phyloP scores from a whole-genome alignment of 2,797 vertebrate species.

The Buphagus erythrorhynchus region DNA sequence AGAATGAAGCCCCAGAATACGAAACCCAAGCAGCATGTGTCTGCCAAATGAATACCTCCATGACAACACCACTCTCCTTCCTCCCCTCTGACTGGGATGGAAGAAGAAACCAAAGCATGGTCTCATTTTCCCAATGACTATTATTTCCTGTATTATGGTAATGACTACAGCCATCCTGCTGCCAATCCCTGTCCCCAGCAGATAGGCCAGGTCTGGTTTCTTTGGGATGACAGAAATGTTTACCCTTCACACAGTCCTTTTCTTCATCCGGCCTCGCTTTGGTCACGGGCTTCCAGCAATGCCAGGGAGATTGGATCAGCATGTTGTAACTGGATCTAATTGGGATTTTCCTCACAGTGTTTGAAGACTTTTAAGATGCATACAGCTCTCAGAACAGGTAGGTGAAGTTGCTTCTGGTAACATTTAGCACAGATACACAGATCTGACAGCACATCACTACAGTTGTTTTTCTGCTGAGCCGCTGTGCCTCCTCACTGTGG shows the following conservation, averaged over 20 bases:
- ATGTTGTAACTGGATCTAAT: not conserved
- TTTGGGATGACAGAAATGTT: not conserved
- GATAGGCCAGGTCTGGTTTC: not conserved
- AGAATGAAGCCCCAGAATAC: not conserved
- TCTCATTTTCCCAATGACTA: not conserved
- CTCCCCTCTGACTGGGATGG: not conserved
- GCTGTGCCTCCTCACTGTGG: not conserved
- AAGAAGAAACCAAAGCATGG: not conserved
- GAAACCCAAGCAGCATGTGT: rapidly evolving
- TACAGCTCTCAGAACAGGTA: not conserved
- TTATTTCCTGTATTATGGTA: not conserved
- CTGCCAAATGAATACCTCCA: not conserved
- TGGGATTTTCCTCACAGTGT: not conserved
- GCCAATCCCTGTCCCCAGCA: not conserved
- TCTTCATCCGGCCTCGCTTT: not conserved
- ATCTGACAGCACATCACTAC: not conserved
- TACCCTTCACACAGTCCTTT: not conserved
- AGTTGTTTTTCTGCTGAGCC: not conserved
- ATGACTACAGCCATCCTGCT: not conserved
- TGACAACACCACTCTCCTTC: not conserved
- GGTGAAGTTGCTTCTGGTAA: not conserved
- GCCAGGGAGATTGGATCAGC: not conserved
- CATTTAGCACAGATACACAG: not conserved
- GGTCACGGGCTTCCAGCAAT: not conserved
- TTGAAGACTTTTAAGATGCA: not conserved